Evolutionary conservation across 2,797 vertebrate species (phyloP), one percentile per base, ranked within the genome.

Genomic region (Aplochiton taeniatus): DNA sequence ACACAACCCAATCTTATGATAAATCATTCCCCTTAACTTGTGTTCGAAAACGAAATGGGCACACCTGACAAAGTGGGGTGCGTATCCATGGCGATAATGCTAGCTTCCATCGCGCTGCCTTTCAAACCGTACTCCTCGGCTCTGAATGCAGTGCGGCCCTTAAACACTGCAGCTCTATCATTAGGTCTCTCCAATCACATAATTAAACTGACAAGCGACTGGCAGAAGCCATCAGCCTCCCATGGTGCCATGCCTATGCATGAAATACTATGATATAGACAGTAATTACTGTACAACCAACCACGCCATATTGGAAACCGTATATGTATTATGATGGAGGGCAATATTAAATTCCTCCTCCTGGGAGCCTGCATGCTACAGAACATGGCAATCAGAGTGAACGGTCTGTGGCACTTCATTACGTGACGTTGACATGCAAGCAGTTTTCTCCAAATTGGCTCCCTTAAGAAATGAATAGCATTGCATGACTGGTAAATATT

Each of bases 401-500:
- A 41, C 14, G 11, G 56, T 56, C 68, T 72, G 60, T 61, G 54
- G 73, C 46, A 14, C 66, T 51, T 83, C 74, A 85, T 83, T 83
- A 72, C 76, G 64, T 61, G 76, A 77, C 75, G 71, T 65, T 77
- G 75, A 76, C 82, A 69, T 61, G 65, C 70, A 68, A 74, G 57
- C 54, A 57, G 61, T 56, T 42, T 13, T 43, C 46, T 52, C 51
- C 19, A 82, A 86, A 85, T 78, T 74, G 71, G 62, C 65, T 76
- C 68, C 82, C 72, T 13, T 61, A 79, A 84, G 71, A 84, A 82
- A 81, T 72, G 9, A 80, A 63, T 42, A 12, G 13, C 52, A 69
- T 61, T 56, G n/a, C 17, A 45, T 42, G 70, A 81, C 46, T 14
- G 59, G 65, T 82, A 76, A 84, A 85, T 75, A 87, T 81, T 86